phyloP scores from a whole-genome alignment of 2,888 invertebrate genomes.

The Carpatolechia fugitivella region DNA sequence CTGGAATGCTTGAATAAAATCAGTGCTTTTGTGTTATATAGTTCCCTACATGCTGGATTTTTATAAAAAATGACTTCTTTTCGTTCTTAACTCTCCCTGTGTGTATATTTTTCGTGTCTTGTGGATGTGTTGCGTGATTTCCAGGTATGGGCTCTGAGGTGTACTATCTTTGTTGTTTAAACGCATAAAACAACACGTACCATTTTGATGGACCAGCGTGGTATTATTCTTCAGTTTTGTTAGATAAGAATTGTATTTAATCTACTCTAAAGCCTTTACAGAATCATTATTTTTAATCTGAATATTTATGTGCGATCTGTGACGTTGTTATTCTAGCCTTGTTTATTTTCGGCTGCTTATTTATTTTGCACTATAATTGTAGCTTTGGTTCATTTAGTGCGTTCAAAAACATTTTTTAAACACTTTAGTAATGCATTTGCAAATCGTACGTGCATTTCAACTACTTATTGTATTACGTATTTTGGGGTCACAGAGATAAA shows the following conservation, averaged over 20 bases:
- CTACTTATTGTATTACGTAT: constrained; percentile 13
- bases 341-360: constrained; percentile 46
- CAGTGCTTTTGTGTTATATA: constrained; percentile 34
- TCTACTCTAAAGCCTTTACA: not conserved
- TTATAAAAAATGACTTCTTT: constrained; percentile 26
- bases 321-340: constrained; percentile 32
- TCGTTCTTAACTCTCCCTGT: constrained; percentile 21
- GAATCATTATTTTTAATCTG: constrained; percentile 1
- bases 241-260: constrained; percentile 3
- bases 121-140: constrained; percentile 40
- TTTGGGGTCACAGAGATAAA: constrained; percentile 40
- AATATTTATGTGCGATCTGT: constrained; percentile 5
- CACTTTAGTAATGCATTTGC: not conserved
- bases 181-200: constrained; percentile 56
- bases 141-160: constrained; percentile 58
- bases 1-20: constrained; percentile 37
- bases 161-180: constrained; percentile 69
- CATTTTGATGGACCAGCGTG: constrained; percentile 34
- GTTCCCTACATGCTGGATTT: constrained; percentile 26
- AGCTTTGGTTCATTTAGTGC: constrained; percentile 6
- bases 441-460: not conserved
- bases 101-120: constrained; percentile 29
- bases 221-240: constrained; percentile 22
- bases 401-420: not conserved
- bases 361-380: constrained; percentile 31